These are phyloP conservation scores for Ennomos quercinarius DNA, from an alignment of 2,888 invertebrate species.

Conservation along the genomic window DNA sequence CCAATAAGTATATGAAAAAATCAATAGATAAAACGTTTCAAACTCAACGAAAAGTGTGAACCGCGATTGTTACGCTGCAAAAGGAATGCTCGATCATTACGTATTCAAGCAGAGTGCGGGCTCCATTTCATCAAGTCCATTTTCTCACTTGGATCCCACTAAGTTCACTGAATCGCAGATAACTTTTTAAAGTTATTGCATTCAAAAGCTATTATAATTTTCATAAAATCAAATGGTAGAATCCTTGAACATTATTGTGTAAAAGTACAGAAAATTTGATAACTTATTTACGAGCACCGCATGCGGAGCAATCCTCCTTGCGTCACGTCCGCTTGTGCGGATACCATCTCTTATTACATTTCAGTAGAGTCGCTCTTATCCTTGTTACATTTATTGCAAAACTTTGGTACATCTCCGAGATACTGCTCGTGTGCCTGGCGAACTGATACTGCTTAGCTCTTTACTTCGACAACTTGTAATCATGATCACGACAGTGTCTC, in stretches of 20 bases:
- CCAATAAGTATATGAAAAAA: too few relatives aligned
- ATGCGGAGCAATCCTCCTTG: constrained; percentile 48
- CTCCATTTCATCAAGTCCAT: constrained; percentile 54
- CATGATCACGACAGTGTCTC: constrained; percentile 4
- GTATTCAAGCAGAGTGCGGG: constrained; percentile 56
- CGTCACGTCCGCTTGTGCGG: constrained; percentile 52
- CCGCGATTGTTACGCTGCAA: constrained; percentile 41
- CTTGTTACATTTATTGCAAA: constrained; percentile 51
- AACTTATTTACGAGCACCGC: constrained; percentile 51
- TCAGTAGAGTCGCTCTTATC: constrained; percentile 43
- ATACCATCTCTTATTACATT: constrained; percentile 45
- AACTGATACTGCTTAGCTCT: constrained; percentile 55
- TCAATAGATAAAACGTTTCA: too few relatives aligned
- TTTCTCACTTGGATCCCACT: constrained; percentile 46
- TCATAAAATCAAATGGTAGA: constrained; percentile 50
- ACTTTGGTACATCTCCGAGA: constrained; percentile 39
- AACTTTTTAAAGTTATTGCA: too few relatives aligned
- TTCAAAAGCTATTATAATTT: constrained; percentile 39
- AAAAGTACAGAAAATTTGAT: constrained; percentile 52
- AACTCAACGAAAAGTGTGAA: constrained; percentile 25
- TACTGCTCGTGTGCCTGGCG: constrained; percentile 54
- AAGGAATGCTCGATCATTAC: constrained; percentile 52
- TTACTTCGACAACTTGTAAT: constrained; percentile 29
- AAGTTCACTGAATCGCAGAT: constrained; percentile 7
- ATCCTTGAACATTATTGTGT: constrained; percentile 53